A percentile compares a stretch with the other conserved stretches of the same genome.
phyloP scores from a whole-genome alignment of 2,888 invertebrate species.

The Dynastes maya region DNA sequence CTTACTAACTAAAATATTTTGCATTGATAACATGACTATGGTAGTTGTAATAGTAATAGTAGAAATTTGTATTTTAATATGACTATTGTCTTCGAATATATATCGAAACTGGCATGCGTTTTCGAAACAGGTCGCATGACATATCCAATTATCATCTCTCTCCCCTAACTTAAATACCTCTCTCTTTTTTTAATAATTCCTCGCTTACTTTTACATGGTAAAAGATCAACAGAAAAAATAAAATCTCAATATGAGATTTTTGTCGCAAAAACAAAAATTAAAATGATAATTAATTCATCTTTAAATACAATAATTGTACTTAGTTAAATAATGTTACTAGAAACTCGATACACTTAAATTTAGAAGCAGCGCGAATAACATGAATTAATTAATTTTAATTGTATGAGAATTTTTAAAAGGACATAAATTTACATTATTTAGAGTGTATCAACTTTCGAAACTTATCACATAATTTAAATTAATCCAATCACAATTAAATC shows the following conservation, averaged over 20 bases:
- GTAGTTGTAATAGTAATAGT: conserved; percentile 38
- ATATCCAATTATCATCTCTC: conserved; percentile 6
- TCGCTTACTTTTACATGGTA: conserved; percentile 61
- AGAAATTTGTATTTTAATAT: conserved; percentile 51
- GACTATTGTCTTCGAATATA: conserved; percentile 51
- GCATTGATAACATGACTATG: conserved; percentile 63
- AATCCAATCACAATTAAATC: conserved; percentile 29
- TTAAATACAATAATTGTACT: conserved; percentile 30
- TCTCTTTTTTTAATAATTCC: conserved; percentile 11
- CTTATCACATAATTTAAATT: conserved; percentile 42
- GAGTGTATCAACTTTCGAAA: conserved; percentile 39
- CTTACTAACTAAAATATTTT: conserved; percentile 54
- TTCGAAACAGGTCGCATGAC: conserved; percentile 38
- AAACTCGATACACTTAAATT: conserved; percentile 28
- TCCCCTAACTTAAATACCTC: conserved; percentile 27
- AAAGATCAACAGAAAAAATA: conserved; percentile 56
- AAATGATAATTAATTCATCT: conserved; percentile 49
- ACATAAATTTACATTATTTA: background rate
- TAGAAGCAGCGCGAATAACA: too few relatives aligned
- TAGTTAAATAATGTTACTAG: conserved; percentile 36
- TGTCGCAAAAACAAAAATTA: conserved; percentile 49
- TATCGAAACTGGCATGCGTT: conserved; percentile 39
- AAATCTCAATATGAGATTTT: conserved; percentile 66
- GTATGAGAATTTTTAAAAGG: background rate
- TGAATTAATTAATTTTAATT: too few relatives aligned